These are phyloP conservation scores for Callorhinus ursinus DNA, from an alignment of 2,113 vertebrate species.

Conservation along the genomic window DNA sequence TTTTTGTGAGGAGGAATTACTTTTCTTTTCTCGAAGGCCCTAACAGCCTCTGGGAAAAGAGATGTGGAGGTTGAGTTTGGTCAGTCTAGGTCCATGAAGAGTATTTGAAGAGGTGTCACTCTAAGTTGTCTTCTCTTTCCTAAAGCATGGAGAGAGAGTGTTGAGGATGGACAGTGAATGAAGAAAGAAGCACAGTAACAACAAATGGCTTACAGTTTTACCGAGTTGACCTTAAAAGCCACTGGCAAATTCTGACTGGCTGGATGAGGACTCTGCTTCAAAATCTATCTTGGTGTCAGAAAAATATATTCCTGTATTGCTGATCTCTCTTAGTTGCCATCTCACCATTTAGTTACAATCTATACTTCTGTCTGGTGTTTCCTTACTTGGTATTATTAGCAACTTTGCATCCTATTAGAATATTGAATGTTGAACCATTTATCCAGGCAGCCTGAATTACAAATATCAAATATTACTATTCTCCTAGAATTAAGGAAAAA, in stretches of 20 bases:
- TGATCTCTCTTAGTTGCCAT: neutral
- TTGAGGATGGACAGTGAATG: neutral
- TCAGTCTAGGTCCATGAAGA: neutral
- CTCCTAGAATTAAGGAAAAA: neutral
- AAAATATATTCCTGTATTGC: neutral
- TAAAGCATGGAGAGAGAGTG: neutral
- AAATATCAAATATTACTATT: constrained; percentile 4
- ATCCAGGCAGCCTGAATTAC: neutral
- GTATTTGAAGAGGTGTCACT: neutral
- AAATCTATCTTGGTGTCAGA: neutral
- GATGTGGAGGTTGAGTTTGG: neutral
- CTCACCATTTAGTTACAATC: neutral
- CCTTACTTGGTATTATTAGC: neutral
- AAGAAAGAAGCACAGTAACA: neutral
- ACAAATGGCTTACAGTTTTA: neutral
- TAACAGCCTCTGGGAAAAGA: neutral
- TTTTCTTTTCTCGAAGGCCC: neutral
- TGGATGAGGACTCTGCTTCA: neutral
- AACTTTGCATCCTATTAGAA: neutral
- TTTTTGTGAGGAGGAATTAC: neutral
- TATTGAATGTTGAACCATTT: neutral
- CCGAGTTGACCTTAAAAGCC: neutral
- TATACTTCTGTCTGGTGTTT: neutral
- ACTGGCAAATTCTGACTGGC: neutral
- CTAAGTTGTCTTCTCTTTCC: neutral